A percentile compares a stretch with the other conserved stretches of the same genome.
Evolutionary conservation across 2,888 invertebrate genomes (phyloP).

Genomic region (Orthosia incerta): DNA sequence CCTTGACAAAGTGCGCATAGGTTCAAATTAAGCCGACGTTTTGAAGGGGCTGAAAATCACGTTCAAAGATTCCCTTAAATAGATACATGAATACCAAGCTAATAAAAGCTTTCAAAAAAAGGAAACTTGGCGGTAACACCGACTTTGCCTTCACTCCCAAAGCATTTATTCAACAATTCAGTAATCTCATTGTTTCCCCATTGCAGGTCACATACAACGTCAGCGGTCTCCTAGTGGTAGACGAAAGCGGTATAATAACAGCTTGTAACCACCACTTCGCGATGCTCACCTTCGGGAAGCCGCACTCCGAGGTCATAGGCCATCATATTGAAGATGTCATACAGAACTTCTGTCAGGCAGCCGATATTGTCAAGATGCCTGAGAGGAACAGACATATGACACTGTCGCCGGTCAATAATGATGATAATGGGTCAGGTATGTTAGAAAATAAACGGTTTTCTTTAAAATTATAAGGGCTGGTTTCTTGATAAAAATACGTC

Average conservation of each 20-base stretch:
- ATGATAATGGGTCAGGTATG: conserved; percentile 85
- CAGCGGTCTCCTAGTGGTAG: conserved; percentile 92
- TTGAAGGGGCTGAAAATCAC: too few species aligned
- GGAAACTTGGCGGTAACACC: too few species aligned
- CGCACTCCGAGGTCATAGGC: conserved; percentile 91
- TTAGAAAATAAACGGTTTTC: neutral
- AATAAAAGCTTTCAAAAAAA: too few species aligned
- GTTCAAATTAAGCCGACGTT: too few species aligned
- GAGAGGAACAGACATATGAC: conserved; percentile 89
- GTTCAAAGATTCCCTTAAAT: too few species aligned
- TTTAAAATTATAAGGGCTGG: too few species aligned
- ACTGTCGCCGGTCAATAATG: conserved; percentile 90
- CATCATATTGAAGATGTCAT: conserved; percentile 90
- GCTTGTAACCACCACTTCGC: conserved; percentile 93
- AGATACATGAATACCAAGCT: too few species aligned
- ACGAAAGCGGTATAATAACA: conserved; percentile 92
- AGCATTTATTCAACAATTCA: too few species aligned
- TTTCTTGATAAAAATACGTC: too few species aligned
- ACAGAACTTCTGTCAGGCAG: conserved; percentile 92
- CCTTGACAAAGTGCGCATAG: too few species aligned
- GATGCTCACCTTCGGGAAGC: conserved; percentile 92
- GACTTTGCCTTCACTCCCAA: too few species aligned
- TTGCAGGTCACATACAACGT: conserved; percentile 91
- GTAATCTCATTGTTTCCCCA: too few species aligned
- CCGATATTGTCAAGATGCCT: conserved; percentile 86